Conservation (phyloP, 2,797 vertebrate species). For the Chelmon rostratus region DNA sequence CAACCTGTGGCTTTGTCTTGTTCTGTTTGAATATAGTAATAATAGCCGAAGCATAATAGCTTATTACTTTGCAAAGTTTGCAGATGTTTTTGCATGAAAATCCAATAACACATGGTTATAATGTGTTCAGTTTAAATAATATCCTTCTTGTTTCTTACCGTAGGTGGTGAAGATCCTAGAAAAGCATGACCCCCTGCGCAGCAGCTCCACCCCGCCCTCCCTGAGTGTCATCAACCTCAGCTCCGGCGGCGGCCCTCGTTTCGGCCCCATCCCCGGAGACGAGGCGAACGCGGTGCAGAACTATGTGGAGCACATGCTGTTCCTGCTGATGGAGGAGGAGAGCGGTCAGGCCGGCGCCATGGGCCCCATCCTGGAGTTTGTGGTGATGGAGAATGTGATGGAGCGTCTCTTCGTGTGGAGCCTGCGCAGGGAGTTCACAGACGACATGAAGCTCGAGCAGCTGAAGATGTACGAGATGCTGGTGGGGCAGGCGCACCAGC, state of each 20-base stretch:
- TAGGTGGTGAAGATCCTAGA: slow-evolving; percentile 98
- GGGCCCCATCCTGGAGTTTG: slow-evolving; percentile 98
- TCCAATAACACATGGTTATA: not conserved
- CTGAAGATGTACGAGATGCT: slow-evolving; percentile 98
- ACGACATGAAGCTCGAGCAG: slow-evolving; percentile 97
- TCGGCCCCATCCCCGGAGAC: slow-evolving; percentile 88
- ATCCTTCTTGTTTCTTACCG: slow-evolving; percentile 1
- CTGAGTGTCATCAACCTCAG: slow-evolving; percentile 68
- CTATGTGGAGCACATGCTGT: slow-evolving; percentile 98
- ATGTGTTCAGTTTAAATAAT: not conserved
- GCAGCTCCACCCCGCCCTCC: slow-evolving; percentile 65
- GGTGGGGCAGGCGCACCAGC: slow-evolving; percentile 94
- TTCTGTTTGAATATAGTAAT: not conserved
- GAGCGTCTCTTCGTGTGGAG: slow-evolving; percentile 99
- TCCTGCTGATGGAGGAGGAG: slow-evolving; percentile 94
- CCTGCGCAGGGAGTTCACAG: slow-evolving; percentile 93
- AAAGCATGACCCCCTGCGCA: slow-evolving; percentile 95
- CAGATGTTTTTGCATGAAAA: not conserved
- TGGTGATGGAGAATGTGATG: slow-evolving; percentile 98
- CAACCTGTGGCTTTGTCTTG: not conserved
- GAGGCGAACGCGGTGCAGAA: slow-evolving; percentile 98
- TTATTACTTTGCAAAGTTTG: not conserved
- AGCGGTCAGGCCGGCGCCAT: slow-evolving; percentile 92
- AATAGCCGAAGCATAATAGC: not conserved
- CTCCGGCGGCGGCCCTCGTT: slow-evolving; percentile 57